phyloP scores from a whole-genome alignment of 1,140 invertebrate species.

The Brachionus plicatilis region DNA sequence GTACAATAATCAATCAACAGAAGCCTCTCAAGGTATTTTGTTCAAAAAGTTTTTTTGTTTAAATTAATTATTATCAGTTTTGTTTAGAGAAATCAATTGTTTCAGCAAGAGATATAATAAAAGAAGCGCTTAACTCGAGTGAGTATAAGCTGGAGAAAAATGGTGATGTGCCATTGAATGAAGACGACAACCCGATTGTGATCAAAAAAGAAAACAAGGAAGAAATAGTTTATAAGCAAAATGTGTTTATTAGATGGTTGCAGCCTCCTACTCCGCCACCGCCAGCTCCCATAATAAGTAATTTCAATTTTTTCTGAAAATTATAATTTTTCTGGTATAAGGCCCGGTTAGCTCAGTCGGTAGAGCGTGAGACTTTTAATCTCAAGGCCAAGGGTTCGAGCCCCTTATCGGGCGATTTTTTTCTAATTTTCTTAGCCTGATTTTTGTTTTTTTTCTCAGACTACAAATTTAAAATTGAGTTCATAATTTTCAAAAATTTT shows the following conservation, averaged over 20 bases:
- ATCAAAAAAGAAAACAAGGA: slow-evolving; percentile 29
- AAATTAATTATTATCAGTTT: neutral
- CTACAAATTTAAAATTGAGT: neutral
- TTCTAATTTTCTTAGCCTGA: neutral
- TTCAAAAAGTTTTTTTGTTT: neutral
- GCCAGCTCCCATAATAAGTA: slow-evolving; percentile 40
- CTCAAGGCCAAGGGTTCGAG: neutral
- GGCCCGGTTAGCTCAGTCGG: neutral
- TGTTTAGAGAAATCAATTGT: slow-evolving; percentile 16
- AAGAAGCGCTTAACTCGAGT: neutral
- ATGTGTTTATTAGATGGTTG: slow-evolving; percentile 37
- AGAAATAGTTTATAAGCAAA: slow-evolving; percentile 36
- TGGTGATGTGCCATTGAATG: neutral
- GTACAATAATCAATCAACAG: neutral
- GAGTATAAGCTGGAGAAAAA: slow-evolving; percentile 7
- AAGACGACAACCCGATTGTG: slow-evolving; percentile 20
- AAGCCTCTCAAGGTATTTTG: neutral
- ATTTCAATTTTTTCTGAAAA: neutral
- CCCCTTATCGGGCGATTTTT: neutral
- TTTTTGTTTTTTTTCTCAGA: neutral
- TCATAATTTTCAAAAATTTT: no score
- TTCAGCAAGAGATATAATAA: slow-evolving; percentile 16
- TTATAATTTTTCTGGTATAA: neutral
- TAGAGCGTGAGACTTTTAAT: neutral
- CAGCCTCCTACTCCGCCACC: slow-evolving; percentile 41